A percentile compares a stretch with the other conserved stretches of the same genome.
phyloP scores from a whole-genome alignment of 2,797 vertebrate genomes.

The Anabacerthia variegaticeps region DNA sequence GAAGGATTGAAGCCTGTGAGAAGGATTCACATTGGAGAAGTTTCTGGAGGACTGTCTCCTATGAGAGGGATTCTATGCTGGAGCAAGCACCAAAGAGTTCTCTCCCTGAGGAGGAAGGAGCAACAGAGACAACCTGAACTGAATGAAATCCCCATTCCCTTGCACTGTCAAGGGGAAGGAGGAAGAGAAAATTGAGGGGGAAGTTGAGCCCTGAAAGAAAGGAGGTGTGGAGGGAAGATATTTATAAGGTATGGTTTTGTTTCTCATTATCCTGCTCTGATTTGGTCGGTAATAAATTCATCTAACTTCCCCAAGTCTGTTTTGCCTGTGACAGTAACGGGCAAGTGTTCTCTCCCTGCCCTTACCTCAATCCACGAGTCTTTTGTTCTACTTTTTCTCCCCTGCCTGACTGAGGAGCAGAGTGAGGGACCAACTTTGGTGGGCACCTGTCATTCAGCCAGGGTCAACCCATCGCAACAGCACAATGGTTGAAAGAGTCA shows the following conservation, averaged over 20 bases:
- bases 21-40: rapidly evolving
- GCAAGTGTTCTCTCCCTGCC: neutral
- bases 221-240: neutral
- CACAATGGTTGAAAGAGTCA: neutral
- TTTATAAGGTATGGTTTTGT: neutral
- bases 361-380: neutral
- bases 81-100: neutral
- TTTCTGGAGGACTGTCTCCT: neutral
- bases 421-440: neutral
- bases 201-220: neutral
- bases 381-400: neutral
- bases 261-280: neutral
- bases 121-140: neutral
- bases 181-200: neutral
- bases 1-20: neutral
- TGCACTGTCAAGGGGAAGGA: neutral
- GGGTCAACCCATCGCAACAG: neutral
- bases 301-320: neutral
- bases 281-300: neutral
- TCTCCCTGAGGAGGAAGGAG: neutral
- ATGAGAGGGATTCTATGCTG: neutral
- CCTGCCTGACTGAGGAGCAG: neutral
- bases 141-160: neutral
- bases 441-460: neutral
- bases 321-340: neutral